Conservation (phyloP, 2,797 vertebrate species). For the Sebastes aleutianus region DNA sequence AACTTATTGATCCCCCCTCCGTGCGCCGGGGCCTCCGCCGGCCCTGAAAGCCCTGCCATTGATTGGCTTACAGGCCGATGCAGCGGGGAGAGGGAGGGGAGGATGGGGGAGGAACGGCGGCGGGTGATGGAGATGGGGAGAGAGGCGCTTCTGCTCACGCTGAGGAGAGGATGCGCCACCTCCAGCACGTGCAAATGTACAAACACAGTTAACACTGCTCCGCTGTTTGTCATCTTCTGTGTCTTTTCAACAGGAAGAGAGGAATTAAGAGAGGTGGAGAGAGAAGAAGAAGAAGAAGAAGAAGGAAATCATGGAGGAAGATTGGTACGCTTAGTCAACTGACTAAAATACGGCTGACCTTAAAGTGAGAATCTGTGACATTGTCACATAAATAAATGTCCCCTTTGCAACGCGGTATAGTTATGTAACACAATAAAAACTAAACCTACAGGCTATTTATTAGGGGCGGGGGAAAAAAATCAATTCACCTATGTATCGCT, state of each 20-base stretch:
- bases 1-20: constrained; percentile 98
- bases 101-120: constrained; percentile 42
- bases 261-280: background rate
- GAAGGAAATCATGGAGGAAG: constrained; percentile 7
- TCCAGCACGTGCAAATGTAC: constrained; percentile 41
- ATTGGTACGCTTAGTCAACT: background rate
- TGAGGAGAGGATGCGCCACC: constrained; percentile 76
- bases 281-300: background rate
- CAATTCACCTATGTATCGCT: too few species aligned
- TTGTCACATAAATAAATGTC: background rate
- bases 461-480: too few species aligned
- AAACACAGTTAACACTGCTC: constrained; percentile 16
- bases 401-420: background rate
- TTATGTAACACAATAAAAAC: constrained; percentile 1
- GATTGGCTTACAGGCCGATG: constrained; percentile 89
- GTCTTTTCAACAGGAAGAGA: constrained; percentile 14
- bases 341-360: background rate
- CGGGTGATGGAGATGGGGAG: constrained; percentile 60
- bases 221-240: constrained; percentile 8
- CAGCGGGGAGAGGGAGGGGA: constrained; percentile 58
- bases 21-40: constrained; percentile 84
- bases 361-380: background rate
- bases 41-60: constrained; percentile 90
- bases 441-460: background rate
- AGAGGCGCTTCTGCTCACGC: constrained; percentile 74